Evolutionary conservation across 2,888 invertebrate species (phyloP).

Genomic region (Pasiphila rectangulata): DNA sequence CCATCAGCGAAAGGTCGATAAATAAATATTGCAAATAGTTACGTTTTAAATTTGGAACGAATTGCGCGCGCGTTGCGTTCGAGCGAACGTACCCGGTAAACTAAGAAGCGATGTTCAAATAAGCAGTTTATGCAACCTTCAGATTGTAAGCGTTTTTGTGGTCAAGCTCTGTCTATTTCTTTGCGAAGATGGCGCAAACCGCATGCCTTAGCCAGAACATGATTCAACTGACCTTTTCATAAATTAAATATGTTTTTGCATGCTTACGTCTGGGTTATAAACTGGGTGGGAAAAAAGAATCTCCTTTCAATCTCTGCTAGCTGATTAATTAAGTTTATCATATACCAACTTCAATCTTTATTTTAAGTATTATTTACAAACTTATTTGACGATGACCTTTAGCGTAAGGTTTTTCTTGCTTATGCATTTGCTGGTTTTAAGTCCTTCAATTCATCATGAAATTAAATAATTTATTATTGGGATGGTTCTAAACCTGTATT

Average conservation of each 20-base stretch:
- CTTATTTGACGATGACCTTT: too few species aligned
- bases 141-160: conserved; percentile 73
- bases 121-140: conserved; percentile 75
- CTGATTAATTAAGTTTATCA: too few species aligned
- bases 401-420: too few species aligned
- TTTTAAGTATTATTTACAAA: too few species aligned
- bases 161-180: conserved; percentile 59
- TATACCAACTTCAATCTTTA: too few species aligned
- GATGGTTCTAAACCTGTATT: too few species aligned
- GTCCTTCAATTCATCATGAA: too few species aligned
- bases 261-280: conserved; percentile 9
- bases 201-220: conserved; percentile 34
- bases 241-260: conserved; percentile 41
- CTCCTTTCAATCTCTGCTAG: neutral
- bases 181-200: conserved; percentile 65
- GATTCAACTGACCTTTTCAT: conserved; percentile 55
- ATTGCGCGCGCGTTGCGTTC: conserved; percentile 44
- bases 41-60: conserved; percentile 36
- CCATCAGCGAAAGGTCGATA: conserved; percentile 21
- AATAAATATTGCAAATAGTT: too few species aligned
- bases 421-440: too few species aligned
- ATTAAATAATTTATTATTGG: too few species aligned
- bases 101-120: conserved; percentile 65
- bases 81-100: conserved; percentile 59
- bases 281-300: neutral